Evolutionary conservation across 2,888 invertebrate genomes (phyloP), one percentile per base, ranked within the genome.

Genomic region (Hirtodrosophila alboralis): DNA sequence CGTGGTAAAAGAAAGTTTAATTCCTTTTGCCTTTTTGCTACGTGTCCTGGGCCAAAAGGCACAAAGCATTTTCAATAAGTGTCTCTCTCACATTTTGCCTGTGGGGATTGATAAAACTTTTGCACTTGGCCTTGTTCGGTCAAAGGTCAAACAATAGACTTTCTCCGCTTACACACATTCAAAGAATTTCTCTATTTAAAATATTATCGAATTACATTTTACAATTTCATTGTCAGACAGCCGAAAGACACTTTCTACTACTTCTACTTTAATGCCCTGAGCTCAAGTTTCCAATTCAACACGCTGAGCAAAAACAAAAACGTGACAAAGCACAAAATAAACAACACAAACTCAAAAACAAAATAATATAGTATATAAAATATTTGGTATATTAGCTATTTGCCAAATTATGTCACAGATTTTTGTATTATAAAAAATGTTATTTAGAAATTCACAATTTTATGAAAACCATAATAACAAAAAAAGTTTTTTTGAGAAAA

Each of bases 21-120:
- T 69, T 69, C 56, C 63, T 63, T 58, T 72, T 74, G 59, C 58
- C 51, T 36, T n/a, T 40, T 58, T 54, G 77, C 61, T 78, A 78
- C 86, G 77, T 78, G 77, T 67, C 61, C 81, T 56, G 74, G n/a
- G n/a, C n/a, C n/a, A n/a, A n/a, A n/a, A n/a, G n/a, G n/a, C 57
- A 72, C 63, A 56, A 80, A 77, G 81, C 86, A 84, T 78, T 78
- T 78, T 78, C 77, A 78, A 78, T 78, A 84, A 78, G 26, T 64
- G 71, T 54, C 61, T 23, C 52, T 49, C 38, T 1, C 44, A 4
- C n/a, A n/a, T n/a, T n/a, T 54, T 14, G 71, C 62, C 56, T n/a
- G 13, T 6, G 75, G 68, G 81, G 76, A 84, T 86, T 86, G 77
- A 86, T 86, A 84, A 84, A 73, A 61, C 73, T 76, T 80, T 63